Base-by-base conservation (phyloP, 35 echinoderm and acorn worm genomes). In the Lytechinus variegatus region DNA sequence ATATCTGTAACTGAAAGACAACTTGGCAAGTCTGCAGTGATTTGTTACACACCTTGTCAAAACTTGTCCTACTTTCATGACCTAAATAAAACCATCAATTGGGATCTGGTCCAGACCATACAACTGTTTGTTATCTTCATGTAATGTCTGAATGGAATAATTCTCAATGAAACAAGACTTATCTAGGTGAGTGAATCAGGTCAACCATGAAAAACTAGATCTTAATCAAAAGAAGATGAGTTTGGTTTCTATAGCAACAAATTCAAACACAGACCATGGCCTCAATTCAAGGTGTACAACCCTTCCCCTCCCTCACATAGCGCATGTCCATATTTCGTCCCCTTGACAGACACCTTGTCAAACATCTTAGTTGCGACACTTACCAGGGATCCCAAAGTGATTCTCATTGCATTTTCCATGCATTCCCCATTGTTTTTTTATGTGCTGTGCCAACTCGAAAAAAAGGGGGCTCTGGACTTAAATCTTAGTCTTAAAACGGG, bases 21-120 rank as follows among this genome's bases (percentile, higher is more conserved):
- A 79, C 66, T 79, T 79, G 66, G 19, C 66, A 79, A n/a, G 66
- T 79, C 66, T 24, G n/a, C 21, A 24, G 21, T 79, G 66, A 79
- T 79, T 79, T 79, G n/a, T 79, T 6, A 79, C 66, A 16, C 66
- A 24, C 19, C 66, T 0, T 24, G 66, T 24, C 66, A 79, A 4
- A 6, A n/a, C 66, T 79, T 79, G 66, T 24, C n/a, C 66, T n/a
- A 79, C 19, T 79, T 79, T 24, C 66, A 19, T 79, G 66, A 79
- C 66, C 66, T 79, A 24, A 27, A 79, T 79, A 79, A 79, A 79
- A 24, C 66, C 4, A 24, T 24, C n/a, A n/a, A 24, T n/a, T 79
- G 66, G 66, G 66, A 79, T 79, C 66, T n/a, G 66, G 66, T 79
- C 66, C 66, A 79, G 66, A 79, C 66, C 66, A 79, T 79, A 79